Percentiles rank a stretch among this genome's conserved stretches.
phyloP scores from a whole-genome alignment of 1,140 invertebrate species.

The Aphelenchoides fujianensis region DNA sequence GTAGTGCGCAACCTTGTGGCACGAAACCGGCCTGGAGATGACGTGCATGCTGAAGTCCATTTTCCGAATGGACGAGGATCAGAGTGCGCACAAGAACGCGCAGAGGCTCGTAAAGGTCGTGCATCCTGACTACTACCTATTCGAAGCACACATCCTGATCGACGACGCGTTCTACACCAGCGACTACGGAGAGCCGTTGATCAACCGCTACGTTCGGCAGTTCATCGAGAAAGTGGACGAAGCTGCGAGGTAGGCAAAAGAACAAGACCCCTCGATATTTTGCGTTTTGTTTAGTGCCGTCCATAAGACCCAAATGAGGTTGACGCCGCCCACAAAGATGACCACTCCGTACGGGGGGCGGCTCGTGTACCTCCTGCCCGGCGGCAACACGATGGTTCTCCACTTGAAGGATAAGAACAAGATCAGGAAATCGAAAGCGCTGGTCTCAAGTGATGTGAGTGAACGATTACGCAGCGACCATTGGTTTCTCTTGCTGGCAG shows the following conservation, averaged over 20 bases:
- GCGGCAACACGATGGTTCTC: conserved; percentile 93
- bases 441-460: conserved; percentile 55
- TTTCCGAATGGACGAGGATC: conserved; percentile 81
- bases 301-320: conserved; percentile 82
- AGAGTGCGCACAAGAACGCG: conserved; percentile 82
- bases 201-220: conserved; percentile 94
- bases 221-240: conserved; percentile 86
- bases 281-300: conserved; percentile 71
- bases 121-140: conserved; percentile 95
- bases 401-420: conserved; percentile 94
- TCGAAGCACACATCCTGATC: conserved; percentile 95
- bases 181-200: conserved; percentile 86
- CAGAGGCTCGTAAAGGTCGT: conserved; percentile 84
- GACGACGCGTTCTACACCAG: conserved; percentile 96
- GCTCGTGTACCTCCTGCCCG: conserved; percentile 87
- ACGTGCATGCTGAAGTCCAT: conserved; percentile 67
- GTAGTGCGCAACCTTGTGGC: no score
- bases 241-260: conserved; percentile 87
- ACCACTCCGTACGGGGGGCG: conserved; percentile 92
- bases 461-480: background rate
- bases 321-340: conserved; percentile 84
- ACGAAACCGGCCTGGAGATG: no score
- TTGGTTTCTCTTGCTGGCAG: conserved; percentile 70
- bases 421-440: conserved; percentile 80
- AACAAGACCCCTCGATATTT: no score